Base-by-base conservation (phyloP, 2,888 invertebrate species). In the Rhodophaea formosa region DNA sequence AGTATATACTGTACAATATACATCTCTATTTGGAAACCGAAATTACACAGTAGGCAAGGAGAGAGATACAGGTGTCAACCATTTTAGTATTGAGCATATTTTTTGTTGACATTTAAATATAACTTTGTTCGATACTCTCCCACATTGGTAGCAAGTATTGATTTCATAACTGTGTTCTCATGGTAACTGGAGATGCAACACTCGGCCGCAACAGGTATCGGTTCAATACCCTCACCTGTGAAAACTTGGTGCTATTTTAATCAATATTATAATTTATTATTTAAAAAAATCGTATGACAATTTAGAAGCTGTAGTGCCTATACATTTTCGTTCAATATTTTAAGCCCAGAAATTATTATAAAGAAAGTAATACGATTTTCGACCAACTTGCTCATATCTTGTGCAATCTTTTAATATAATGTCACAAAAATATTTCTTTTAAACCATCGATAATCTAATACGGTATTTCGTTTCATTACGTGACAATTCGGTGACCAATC, bases 161-260 rank as follows among this genome's bases (percentile, higher is more conserved):
- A 62, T 72, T 71, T 74, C 68, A 67, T 66, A 68, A 66, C 64
- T 63, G 69, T 68, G 70, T 79, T 82, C 82, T 75, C 81, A 81
- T 70, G 70, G 82, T 77, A 82, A 82, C 70, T 63, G 58, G 78
- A 80, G 75, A 76, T 67, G 60, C 46, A 53, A 42, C 60, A 58
- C 61, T 62, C 67, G 67, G 66, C 67, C 69, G 68, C 72, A 68
- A 64, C 56, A 58, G 45, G 75, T 67, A 62, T 52, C 73, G 77
- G 72, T 71, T 67, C 66, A 73, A 63, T 68, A 70, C 70, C 58
- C 57, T 16, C 17, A 17, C 35, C 51, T 51, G 51, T 51, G 35
- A 35, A 10, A n/a, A 58, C 56, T 58, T 57, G 23, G 23, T 2
- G 23, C 23, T 53, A 43, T 42, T 56, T 30, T 15, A 12, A 47